Conservation (phyloP, 2,888 invertebrate genomes). For the Mycalesis mineus region DNA sequence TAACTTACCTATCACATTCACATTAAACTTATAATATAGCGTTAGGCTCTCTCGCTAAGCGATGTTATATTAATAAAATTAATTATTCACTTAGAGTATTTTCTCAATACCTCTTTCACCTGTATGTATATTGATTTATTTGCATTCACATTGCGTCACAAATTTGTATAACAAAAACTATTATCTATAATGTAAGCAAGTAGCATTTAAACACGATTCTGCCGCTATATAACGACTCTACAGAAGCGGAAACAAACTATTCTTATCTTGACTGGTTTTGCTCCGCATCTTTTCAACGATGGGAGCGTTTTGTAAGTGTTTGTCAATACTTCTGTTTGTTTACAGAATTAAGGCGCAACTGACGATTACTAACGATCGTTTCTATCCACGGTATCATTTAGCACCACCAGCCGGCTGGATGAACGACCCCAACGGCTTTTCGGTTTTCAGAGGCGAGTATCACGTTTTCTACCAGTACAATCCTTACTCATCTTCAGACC, state of each 20-base stretch:
- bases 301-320: conserved; percentile 3
- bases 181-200: conserved; percentile 1
- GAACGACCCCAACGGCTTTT: conserved; percentile 78
- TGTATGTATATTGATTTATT: neutral
- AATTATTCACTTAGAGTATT: too few species aligned
- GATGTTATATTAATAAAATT: too few species aligned
- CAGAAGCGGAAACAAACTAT: conserved; percentile 5
- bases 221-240: neutral
- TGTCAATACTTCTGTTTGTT: conserved; percentile 32
- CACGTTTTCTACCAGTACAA: conserved; percentile 75
- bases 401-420: conserved; percentile 67
- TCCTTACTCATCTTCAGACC: conserved; percentile 50
- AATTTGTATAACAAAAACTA: conserved; percentile 4
- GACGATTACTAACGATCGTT: conserved; percentile 33
- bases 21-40: too few species aligned
- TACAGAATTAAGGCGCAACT: conserved; percentile 30
- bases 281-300: neutral
- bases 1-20: too few species aligned
- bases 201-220: neutral
- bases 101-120: neutral
- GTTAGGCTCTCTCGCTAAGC: too few species aligned
- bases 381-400: conserved; percentile 55
- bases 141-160: neutral
- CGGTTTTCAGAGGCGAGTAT: conserved; percentile 52
- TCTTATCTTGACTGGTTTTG: neutral